Base-by-base conservation (phyloP, 2,113 vertebrate genomes). In the Merops nubicus region DNA sequence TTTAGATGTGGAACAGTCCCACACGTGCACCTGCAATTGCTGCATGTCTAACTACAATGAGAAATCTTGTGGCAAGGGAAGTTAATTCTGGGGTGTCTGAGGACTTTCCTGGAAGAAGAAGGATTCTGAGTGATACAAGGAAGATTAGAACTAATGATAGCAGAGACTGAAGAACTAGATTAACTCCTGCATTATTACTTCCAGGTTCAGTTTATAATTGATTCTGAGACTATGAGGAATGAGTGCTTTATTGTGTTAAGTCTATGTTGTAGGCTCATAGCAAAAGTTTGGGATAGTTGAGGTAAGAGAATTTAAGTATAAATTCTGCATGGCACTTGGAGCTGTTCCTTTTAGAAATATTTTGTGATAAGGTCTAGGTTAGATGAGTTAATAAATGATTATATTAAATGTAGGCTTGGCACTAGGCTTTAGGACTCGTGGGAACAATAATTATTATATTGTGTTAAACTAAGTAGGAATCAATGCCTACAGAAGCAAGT, bases 21-120 rank as follows among this genome's bases (percentile, higher is more conserved):
- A 0, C 51, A 40, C 5, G 64, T 62, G 26, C 91, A 67, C n/a
- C 53, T 77, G 19, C 16, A 91, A 80, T 34, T 60, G 40, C 21
- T 79, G 10, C 33, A 12, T 0, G 1, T 34, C 33, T 78, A n/a
- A 65, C 1, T 11, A 22, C 2, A 6, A 17, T 28, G 31, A 73
- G 22, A 14, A 69, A 11, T 36, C 6, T 23, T 56, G 36, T 38
- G 47, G 9, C 2, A 79, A 11, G 16, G 20, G 56, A 64, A 12
- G 23, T 51, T 59, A 56, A 42, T 64, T 14, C 15, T 56, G 23
- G 22, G 5, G 2, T 63, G 17, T 50, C 38, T 81, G 15, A 70
- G 16, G 23, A 82, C 22, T 85, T 64, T 21, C 33, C 29, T 47
- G 18, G 20, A 45, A 68, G 7, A 25, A 9, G 26, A 86, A 64